Evolutionary conservation across 2,888 invertebrate genomes (phyloP).

Genomic region (Xylocampa areola): DNA sequence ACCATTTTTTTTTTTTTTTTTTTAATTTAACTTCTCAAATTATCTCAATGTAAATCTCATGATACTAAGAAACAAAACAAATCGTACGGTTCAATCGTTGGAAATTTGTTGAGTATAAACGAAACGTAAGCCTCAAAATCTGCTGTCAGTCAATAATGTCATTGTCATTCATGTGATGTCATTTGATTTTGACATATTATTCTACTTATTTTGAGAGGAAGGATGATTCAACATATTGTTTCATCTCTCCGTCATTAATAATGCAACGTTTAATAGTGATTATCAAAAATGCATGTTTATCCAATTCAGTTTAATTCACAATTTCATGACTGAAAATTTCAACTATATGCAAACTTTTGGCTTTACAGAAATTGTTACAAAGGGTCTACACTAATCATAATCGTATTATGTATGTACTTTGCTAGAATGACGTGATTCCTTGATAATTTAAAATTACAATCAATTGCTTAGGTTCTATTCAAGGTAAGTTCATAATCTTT

Average conservation of each 20-base stretch:
- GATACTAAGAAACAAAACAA: conserved; percentile 15
- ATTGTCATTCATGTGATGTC: conserved; percentile 24
- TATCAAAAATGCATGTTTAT: conserved; percentile 13
- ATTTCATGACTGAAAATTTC: conserved; percentile 50
- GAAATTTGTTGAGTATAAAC: conserved; percentile 1
- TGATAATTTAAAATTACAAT: conserved; percentile 45
- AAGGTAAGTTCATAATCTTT: conserved; percentile 41
- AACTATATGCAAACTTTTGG: conserved; percentile 1
- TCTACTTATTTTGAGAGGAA: conserved; percentile 29
- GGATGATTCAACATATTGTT: conserved; percentile 11
- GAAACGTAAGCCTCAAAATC: conserved; percentile 37
- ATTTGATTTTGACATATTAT: conserved; percentile 38
- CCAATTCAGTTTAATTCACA: conserved; percentile 5
- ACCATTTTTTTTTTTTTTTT: too few species aligned
- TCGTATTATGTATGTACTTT: conserved; percentile 34
- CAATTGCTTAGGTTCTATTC: conserved; percentile 35
- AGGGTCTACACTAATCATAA: conserved; percentile 30
- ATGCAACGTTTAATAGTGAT: conserved; percentile 32
- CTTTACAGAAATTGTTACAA: background rate
- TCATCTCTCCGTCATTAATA: conserved; percentile 25
- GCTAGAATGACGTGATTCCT: conserved; percentile 58
- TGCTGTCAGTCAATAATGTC: conserved; percentile 31
- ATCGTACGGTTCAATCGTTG: background rate
- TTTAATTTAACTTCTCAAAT: too few species aligned
- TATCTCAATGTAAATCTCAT: too few species aligned